Evolutionary conservation across 2,797 vertebrate species (phyloP).

Genomic region (Phyllotis vaccarum): DNA sequence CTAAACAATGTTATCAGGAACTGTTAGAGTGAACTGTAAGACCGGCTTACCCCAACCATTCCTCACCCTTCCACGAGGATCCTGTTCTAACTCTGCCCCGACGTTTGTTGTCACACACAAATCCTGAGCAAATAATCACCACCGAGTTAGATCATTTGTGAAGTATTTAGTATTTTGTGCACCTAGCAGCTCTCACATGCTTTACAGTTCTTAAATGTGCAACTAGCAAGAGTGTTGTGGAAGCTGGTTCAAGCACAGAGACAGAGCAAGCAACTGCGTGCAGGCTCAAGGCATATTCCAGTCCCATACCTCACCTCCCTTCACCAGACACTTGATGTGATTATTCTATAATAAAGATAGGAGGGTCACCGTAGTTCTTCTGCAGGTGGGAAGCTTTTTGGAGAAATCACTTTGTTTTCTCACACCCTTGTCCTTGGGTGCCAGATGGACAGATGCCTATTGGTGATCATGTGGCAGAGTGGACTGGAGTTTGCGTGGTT

Average conservation of each 20-base stretch:
- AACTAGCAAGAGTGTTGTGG: not conserved
- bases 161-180: conserved; percentile 10
- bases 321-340: conserved; percentile 27
- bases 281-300: not conserved
- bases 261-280: accelerated
- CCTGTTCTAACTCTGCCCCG: conserved; percentile 22
- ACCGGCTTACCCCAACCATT: not conserved
- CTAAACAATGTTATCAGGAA: not conserved
- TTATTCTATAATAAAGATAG: conserved; percentile 68
- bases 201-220: not conserved
- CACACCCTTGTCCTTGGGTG: not conserved
- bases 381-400: conserved; percentile 57
- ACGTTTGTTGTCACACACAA: conserved; percentile 52
- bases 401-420: conserved; percentile 17
- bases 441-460: not conserved
- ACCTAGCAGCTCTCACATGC: not conserved
- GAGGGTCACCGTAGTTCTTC: conserved; percentile 38
- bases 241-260: not conserved
- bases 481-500: not conserved
- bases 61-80: not conserved
- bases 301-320: not conserved
- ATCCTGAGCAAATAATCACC: conserved; percentile 52
- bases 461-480: not conserved
- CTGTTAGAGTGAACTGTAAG: not conserved
- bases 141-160: conserved; percentile 42